A percentile compares a stretch with the other conserved stretches of the same genome.
phyloP scores from a whole-genome alignment of 2,888 invertebrate genomes.

The Helicoverpa assulta region DNA sequence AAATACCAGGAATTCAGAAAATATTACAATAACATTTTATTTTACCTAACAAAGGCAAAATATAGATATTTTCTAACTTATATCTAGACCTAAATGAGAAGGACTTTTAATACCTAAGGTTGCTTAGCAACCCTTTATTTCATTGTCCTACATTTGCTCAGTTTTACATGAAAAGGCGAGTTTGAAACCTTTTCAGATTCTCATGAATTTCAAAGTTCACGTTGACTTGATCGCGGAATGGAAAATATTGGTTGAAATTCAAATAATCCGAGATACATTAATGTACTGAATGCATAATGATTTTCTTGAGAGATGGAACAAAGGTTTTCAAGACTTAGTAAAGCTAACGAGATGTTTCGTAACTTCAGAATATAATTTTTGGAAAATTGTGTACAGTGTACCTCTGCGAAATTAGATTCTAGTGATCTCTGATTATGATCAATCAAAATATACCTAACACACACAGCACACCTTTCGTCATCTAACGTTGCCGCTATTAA shows the following conservation, averaged over 20 bases:
- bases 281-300: too few species aligned
- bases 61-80: constrained; percentile 5
- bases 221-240: constrained; percentile 2
- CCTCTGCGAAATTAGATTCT: too few species aligned
- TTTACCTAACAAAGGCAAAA: constrained; percentile 9
- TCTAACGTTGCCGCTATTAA: too few species aligned
- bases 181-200: background rate
- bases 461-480: too few species aligned
- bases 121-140: constrained; percentile 44
- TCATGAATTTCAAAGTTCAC: constrained; percentile 1
- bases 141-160: constrained; percentile 22
- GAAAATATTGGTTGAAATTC: background rate
- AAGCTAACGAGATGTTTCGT: too few species aligned
- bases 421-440: too few species aligned
- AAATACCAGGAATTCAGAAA: constrained; percentile 2
- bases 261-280: background rate
- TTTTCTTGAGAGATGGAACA: background rate
- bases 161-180: constrained; percentile 10
- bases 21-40: background rate
- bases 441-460: too few species aligned
- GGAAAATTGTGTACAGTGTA: too few species aligned
- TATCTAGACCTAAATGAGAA: constrained; percentile 13
- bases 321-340: background rate
- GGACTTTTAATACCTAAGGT: constrained; percentile 42
- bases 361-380: too few species aligned